Conservation (phyloP, 35 echinoderm and acorn worm genomes). For the Amphiura filiformis region DNA sequence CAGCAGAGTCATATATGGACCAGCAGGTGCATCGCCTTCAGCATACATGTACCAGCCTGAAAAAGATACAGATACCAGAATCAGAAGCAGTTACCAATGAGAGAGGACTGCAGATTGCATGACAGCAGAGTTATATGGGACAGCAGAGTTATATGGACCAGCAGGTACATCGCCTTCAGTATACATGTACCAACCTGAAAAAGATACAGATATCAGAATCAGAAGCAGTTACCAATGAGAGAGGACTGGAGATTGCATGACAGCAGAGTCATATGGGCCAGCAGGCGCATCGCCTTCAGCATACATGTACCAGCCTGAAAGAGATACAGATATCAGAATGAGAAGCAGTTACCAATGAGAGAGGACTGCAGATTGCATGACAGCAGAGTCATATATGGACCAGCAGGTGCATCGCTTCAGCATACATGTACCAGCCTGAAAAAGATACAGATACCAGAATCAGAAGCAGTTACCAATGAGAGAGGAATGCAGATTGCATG, state of each 20-base stretch:
- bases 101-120: slow-evolving; percentile 28
- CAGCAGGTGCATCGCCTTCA: background rate
- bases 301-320: slow-evolving; percentile 59
- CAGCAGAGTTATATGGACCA: slow-evolving; percentile 4
- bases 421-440: slow-evolving; percentile 61
- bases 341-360: slow-evolving; percentile 24
- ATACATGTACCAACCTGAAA: slow-evolving; percentile 64
- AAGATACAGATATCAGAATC: slow-evolving; percentile 71
- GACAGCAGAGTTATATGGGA: slow-evolving; percentile 17
- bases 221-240: slow-evolving; percentile 35
- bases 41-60: background rate
- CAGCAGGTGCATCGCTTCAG: slow-evolving; percentile 26
- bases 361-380: slow-evolving; percentile 26
- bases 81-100: slow-evolving; percentile 17
- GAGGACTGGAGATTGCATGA: slow-evolving; percentile 28
- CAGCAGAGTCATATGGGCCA: background rate
- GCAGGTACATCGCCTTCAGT: slow-evolving; percentile 37
- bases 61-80: background rate
- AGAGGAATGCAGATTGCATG: background rate
- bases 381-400: slow-evolving; percentile 2
- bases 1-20: background rate
- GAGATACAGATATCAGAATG: too few relatives aligned
- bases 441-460: slow-evolving; percentile 13
- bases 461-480: slow-evolving; percentile 2
- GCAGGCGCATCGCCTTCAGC: slow-evolving; percentile 30